These are phyloP conservation scores for Leucophenga montana DNA, from an alignment of 2,888 invertebrate species.

Conservation along the genomic window DNA sequence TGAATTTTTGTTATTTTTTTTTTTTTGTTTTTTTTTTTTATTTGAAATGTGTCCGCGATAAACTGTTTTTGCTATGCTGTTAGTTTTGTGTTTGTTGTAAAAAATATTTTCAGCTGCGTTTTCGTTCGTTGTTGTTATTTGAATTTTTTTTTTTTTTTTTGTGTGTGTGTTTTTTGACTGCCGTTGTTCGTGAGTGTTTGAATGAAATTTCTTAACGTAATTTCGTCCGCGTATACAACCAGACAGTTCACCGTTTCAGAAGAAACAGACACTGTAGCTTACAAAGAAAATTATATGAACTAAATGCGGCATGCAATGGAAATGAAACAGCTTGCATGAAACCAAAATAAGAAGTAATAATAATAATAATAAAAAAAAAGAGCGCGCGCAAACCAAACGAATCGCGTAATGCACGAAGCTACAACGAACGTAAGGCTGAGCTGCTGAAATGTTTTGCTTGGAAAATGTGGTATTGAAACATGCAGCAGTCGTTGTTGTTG, in stretches of 20 bases:
- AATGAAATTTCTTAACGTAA: neutral
- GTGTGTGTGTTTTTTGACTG: neutral
- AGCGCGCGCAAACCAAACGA: conserved; percentile 34
- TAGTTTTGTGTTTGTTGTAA: neutral
- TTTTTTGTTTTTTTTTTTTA: conserved; percentile 15
- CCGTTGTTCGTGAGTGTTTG: conserved; percentile 30
- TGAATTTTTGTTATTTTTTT: too few relatives aligned
- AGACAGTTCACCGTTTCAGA: conserved; percentile 61
- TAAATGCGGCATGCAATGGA: neutral
- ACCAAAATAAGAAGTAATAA: conserved; percentile 20
- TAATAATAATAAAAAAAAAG: too few relatives aligned
- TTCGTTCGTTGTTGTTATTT: too few relatives aligned
- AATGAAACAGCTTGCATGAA: neutral
- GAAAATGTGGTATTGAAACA: conserved; percentile 7
- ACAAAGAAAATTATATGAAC: neutral
- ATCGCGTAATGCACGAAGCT: neutral
- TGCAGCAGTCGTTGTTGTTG: neutral
- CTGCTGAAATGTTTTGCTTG: conserved; percentile 21
- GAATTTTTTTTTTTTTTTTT: too few relatives aligned
- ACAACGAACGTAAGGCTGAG: conserved; percentile 31
- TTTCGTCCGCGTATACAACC: conserved; percentile 53
- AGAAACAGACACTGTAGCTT: conserved; percentile 47
- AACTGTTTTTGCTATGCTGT: conserved; percentile 32
- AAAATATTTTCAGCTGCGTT: neutral
- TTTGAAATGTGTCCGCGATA: conserved; percentile 12